A percentile compares a stretch with the other conserved stretches of the same genome.
Conservation (phyloP, 2,113 vertebrate genomes). For the Thymallus thymallus region DNA sequence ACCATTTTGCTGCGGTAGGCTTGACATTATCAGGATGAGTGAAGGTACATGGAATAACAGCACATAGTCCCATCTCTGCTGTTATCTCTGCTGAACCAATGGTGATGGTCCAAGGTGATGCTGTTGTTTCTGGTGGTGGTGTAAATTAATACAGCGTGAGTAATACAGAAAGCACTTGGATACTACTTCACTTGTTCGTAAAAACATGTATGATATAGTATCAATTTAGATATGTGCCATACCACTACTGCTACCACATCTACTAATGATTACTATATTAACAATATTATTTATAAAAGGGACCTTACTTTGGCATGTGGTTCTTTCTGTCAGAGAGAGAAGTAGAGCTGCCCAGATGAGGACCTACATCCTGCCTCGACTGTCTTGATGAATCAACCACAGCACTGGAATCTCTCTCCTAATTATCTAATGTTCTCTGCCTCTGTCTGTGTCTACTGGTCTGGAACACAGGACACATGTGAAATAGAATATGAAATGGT, state of each 20-base stretch:
- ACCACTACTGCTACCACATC: too few species aligned
- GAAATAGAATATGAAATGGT: too few species aligned
- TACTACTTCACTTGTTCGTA: background rate
- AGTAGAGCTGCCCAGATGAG: too few species aligned
- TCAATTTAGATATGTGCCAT: background rate
- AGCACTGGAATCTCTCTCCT: too few species aligned
- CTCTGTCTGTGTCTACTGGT: too few species aligned
- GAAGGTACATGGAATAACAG: conserved; percentile 50
- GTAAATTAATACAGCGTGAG: background rate
- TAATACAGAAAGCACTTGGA: background rate
- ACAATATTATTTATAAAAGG: too few species aligned
- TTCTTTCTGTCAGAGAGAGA: background rate
- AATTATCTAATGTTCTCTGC: too few species aligned
- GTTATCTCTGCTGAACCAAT: conserved; percentile 13
- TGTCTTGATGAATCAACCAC: background rate
- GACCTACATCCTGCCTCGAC: too few species aligned
- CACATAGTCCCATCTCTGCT: conserved; percentile 54
- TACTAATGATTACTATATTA: too few species aligned
- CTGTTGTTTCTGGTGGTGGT: too few species aligned
- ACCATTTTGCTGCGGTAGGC: conserved; percentile 31
- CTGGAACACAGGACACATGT: too few species aligned
- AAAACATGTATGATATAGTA: background rate
- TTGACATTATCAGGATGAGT: fast-evolving
- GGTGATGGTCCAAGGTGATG: background rate
- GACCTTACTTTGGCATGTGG: too few species aligned